A percentile compares a stretch with the other conserved stretches of the same genome.
Evolutionary conservation across 1,140 invertebrate genomes (phyloP).

Genomic region (Trialeurodes vaporariorum): DNA sequence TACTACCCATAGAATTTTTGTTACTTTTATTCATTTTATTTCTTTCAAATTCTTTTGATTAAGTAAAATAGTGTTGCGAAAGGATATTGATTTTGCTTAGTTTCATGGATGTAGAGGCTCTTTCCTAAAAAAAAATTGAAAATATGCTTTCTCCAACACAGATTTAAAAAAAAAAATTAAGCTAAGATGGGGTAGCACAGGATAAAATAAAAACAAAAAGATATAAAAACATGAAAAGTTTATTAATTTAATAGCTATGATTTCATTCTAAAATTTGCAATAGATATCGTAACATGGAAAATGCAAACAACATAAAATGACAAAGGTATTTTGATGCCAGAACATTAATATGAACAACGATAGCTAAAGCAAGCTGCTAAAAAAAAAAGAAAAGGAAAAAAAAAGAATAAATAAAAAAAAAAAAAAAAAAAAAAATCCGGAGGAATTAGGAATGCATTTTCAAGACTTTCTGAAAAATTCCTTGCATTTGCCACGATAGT

Average conservation of each 20-base stretch:
- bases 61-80: too few species aligned
- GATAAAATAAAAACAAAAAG: background rate
- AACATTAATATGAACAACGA: background rate
- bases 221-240: background rate
- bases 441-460: background rate
- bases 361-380: background rate
- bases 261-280: background rate
- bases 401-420: background rate
- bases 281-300: background rate
- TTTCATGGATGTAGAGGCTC: too few species aligned
- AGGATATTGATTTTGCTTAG: too few species aligned
- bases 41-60: too few species aligned
- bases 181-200: too few species aligned
- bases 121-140: too few species aligned
- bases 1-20: too few species aligned
- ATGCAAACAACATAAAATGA: constrained; percentile 1
- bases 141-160: too few species aligned
- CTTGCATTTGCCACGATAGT: background rate
- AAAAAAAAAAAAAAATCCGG: background rate
- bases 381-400: background rate
- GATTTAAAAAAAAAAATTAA: too few species aligned
- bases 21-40: too few species aligned
- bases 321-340: background rate
- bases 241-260: background rate
- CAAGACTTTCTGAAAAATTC: background rate